These are phyloP conservation scores for Ameiurus melas DNA, from an alignment of 2,113 vertebrate genomes.

Conservation along the genomic window DNA sequence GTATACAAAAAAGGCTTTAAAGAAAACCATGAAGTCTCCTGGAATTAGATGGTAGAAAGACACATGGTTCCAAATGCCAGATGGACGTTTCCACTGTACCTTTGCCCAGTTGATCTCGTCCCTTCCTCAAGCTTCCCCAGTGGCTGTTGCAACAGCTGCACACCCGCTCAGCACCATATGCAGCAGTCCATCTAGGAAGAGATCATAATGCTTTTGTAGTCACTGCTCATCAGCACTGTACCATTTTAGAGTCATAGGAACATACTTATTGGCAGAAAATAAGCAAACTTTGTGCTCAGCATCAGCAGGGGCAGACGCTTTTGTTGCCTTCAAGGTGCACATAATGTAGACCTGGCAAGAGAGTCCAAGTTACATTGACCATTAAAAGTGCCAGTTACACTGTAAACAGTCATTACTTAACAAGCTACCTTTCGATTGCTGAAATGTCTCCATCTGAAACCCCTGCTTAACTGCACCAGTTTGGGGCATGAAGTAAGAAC, in stretches of 20 bases:
- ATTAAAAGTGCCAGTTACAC: not conserved
- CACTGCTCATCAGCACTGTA: not conserved
- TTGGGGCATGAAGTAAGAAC: slow-evolving; percentile 41
- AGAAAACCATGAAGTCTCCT: not conserved
- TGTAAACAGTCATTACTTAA: slow-evolving; percentile 2
- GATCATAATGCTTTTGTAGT: not conserved
- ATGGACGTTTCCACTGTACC: not conserved
- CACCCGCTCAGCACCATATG: slow-evolving; percentile 27
- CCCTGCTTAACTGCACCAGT: slow-evolving; percentile 23
- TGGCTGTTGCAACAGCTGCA: slow-evolving; percentile 46
- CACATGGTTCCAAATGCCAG: not conserved
- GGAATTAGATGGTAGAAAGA: too few species aligned
- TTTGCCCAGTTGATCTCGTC: not conserved
- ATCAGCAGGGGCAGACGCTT: slow-evolving; percentile 3
- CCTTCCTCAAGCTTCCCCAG: slow-evolving; percentile 22
- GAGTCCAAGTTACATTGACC: not conserved
- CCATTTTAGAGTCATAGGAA: not conserved
- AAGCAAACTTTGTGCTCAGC: slow-evolving; percentile 48
- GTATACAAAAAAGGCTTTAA: not conserved
- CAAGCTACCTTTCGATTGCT: not conserved
- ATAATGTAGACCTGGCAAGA: slow-evolving; percentile 46
- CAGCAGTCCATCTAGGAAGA: slow-evolving; percentile 44
- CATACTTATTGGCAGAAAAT: slow-evolving; percentile 18
- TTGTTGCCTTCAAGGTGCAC: slow-evolving; percentile 42
- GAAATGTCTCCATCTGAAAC: slow-evolving; percentile 47